Evolutionary conservation across 2,888 invertebrate genomes (phyloP).

Genomic region (Meandrusa payeni): DNA sequence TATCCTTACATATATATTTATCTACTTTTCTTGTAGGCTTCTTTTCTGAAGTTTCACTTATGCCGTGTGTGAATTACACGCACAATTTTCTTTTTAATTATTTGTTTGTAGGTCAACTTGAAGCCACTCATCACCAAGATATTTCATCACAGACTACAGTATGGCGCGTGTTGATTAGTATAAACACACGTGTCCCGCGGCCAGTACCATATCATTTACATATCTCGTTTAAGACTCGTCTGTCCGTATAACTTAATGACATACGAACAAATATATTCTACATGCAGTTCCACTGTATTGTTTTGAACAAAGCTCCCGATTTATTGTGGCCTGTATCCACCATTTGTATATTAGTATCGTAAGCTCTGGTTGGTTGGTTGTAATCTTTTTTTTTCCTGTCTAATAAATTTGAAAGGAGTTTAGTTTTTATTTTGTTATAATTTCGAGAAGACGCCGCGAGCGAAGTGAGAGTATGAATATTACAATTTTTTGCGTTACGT

Average conservation of each 20-base stretch:
- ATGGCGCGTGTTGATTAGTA: no score
- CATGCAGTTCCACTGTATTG: constrained; percentile 46
- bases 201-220: constrained; percentile 57
- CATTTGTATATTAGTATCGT: neutral
- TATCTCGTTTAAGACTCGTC: constrained; percentile 66
- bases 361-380: constrained; percentile 42
- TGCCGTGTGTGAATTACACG: no score
- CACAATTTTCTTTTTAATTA: no score
- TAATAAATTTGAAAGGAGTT: constrained; percentile 59
- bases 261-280: constrained; percentile 64
- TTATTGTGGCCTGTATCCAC: constrained; percentile 32
- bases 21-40: no score
- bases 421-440: constrained; percentile 76
- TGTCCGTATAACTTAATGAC: constrained; percentile 64
- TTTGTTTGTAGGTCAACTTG: no score
- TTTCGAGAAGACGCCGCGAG: constrained; percentile 71
- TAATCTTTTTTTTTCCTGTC: constrained; percentile 52
- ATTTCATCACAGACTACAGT: no score
- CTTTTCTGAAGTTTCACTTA: no score
- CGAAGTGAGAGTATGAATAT: constrained; percentile 67
- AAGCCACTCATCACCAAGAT: no score
- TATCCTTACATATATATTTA: no score
- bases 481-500: constrained; percentile 56
- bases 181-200: constrained; percentile 38
- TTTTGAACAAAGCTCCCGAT: constrained; percentile 43